These are phyloP conservation scores for Paradoxurus hermaphroditus DNA, from an alignment of 2,113 vertebrate genomes.

Conservation along the genomic window DNA sequence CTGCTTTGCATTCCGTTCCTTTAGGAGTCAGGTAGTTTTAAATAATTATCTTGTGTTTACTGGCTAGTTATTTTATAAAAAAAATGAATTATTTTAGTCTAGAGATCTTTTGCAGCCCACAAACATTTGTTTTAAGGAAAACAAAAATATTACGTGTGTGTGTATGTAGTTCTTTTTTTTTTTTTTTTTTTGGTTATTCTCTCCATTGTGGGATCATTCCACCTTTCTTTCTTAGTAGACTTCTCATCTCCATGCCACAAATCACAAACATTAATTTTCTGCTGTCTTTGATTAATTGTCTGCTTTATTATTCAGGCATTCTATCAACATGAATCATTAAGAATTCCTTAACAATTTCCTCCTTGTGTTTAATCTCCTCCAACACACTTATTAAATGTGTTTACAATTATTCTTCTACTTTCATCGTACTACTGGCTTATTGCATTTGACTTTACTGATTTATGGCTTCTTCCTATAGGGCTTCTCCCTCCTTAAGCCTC, in stretches of 20 bases:
- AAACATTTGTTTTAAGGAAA: not conserved
- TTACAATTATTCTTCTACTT: conserved; percentile 73
- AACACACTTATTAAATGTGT: conserved; percentile 70
- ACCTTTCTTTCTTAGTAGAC: conserved; percentile 40
- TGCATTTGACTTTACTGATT: conserved; percentile 73
- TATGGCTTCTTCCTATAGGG: conserved; percentile 66
- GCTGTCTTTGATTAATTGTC: conserved; percentile 75
- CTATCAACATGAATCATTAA: conserved; percentile 74
- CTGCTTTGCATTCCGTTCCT: not conserved
- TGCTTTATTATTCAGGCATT: conserved; percentile 66
- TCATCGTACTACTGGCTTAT: conserved; percentile 60
- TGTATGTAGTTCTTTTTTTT: no score
- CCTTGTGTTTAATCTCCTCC: conserved; percentile 60
- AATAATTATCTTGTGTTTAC: not conserved
- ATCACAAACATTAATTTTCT: conserved; percentile 66
- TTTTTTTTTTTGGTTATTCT: not conserved
- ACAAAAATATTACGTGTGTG: no score
- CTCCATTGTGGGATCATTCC: not conserved
- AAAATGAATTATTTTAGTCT: not conserved
- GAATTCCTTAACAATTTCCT: conserved; percentile 75
- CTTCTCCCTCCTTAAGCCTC: conserved; percentile 23
- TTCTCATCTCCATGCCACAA: conserved; percentile 43
- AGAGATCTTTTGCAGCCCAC: not conserved
- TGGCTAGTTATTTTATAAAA: not conserved
- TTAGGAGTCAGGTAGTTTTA: not conserved